Base-by-base conservation (phyloP, 2,888 invertebrate species). In the Drosophila seclusa region DNA sequence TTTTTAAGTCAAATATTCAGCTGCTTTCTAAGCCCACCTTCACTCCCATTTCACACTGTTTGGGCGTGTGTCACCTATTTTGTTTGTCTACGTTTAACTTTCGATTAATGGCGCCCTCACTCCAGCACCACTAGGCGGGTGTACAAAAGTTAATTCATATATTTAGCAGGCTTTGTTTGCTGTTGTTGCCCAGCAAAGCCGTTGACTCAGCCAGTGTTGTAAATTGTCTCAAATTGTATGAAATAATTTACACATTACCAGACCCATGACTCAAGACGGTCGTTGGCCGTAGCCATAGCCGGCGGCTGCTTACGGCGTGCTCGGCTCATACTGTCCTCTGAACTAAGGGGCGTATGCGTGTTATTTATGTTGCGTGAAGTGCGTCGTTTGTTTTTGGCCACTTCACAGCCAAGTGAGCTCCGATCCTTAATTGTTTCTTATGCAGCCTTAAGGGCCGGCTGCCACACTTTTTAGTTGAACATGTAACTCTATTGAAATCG, bases 191-290 rank as follows among this genome's bases (percentile, higher is more conserved):
- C 63, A 57, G 57, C 61, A 68, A 72, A 73, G 83, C 74, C 74
- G 71, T 77, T 75, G 63, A 64, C 66, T 61, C 50, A 54, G 71
- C 62, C 78, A 64, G 65, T 73, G 81, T 76, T 90, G 89, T 89
- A 91, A 91, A 90, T 91, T 87, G 87, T 83, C 82, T 82, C 76
- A 90, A 88, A 91, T 91, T 90, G 82, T 79, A 78, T 62, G 80
- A 90, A 79, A 90, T 85, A 91, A 90, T 90, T 90, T 90, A 87
- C 86, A 88, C 90, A 90, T 85, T 87, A 83, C 83, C 83, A 86
- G 88, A 72, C 73, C 73, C 87, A 89, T 89, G 89, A 84, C 79
- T 87, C 82, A 84, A 79, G 78, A 61, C 67, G 81, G 53, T 80
- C 71, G 77, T 87, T 85, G 76, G 70, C 59, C 45, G 31, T 36